Evolutionary conservation across 1,140 invertebrate species (phyloP).

Genomic region (Drosophila gunungcola): DNA sequence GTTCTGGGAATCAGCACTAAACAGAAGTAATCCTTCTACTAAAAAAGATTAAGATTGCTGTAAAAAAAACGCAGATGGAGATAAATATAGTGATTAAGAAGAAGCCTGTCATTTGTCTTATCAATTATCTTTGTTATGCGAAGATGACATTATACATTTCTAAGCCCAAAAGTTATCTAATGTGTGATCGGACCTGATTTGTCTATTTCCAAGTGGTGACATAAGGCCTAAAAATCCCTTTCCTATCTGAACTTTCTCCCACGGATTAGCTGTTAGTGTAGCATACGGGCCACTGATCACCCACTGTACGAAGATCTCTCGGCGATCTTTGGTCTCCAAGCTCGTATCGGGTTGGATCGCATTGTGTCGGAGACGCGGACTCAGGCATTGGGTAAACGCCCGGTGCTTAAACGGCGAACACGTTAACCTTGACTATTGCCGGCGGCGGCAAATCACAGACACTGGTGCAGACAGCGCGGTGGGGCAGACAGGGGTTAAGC

Average conservation of each 20-base stretch:
- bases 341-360: not conserved
- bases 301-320: not conserved
- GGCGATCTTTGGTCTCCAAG: conserved; percentile 14
- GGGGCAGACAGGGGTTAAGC: conserved; percentile 20
- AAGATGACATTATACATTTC: not conserved
- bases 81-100: not conserved
- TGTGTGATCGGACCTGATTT: not conserved
- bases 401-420: conserved; percentile 34
- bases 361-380: not conserved
- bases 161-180: too few relatives aligned
- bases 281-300: not conserved
- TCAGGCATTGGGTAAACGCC: conserved; percentile 29
- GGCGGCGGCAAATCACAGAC: conserved; percentile 29
- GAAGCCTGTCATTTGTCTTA: not conserved
- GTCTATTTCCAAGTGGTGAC: not conserved
- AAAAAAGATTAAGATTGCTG: not conserved
- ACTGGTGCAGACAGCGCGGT: conserved; percentile 2
- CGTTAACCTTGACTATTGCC: conserved; percentile 62
- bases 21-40: not conserved
- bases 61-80: not conserved
- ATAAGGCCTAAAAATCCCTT: not conserved
- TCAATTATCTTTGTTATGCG: not conserved
- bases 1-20: not conserved
- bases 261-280: not conserved
- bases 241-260: conserved; percentile 5